Evolutionary conservation across 2,113 vertebrate genomes (phyloP).

Genomic region (Neoarius graeffei): DNA sequence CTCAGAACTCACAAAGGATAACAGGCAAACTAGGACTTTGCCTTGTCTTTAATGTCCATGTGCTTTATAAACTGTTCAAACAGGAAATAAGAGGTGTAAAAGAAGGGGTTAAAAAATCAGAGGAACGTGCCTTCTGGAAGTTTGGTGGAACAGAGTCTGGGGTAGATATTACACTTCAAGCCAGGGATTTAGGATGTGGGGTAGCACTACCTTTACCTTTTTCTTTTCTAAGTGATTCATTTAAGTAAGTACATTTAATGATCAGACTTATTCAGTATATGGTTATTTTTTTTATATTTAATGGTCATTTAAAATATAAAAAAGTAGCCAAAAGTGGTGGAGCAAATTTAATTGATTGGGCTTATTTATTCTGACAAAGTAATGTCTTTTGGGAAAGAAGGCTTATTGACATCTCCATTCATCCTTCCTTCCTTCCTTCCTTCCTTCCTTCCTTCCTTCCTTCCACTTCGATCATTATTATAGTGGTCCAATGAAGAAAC

Average conservation of each 20-base stretch:
- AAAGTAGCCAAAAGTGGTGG: no score
- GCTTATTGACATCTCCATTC: not conserved
- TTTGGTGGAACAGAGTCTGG: no score
- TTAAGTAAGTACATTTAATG: not conserved
- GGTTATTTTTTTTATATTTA: no score
- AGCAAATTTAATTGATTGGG: not conserved
- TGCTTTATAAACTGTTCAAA: not conserved
- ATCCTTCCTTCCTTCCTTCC: not conserved
- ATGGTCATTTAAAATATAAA: no score
- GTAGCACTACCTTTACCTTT: not conserved
- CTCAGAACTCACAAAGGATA: no score
- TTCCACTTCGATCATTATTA: slow-evolving; percentile 3
- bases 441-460: slow-evolving; percentile 23
- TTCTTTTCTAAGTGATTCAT: not conserved
- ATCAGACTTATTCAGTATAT: no score
- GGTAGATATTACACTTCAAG: not conserved
- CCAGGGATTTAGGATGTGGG: not conserved
- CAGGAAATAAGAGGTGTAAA: not conserved
- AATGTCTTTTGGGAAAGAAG: not conserved
- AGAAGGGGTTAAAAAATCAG: no score
- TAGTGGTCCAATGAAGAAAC: slow-evolving; percentile 60
- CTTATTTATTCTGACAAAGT: not conserved
- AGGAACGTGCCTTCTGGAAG: no score
- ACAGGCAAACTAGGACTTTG: not conserved
- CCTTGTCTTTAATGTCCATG: not conserved